phyloP scores from a whole-genome alignment of 2,797 vertebrate species.

The Arctocebus calabarensis region DNA sequence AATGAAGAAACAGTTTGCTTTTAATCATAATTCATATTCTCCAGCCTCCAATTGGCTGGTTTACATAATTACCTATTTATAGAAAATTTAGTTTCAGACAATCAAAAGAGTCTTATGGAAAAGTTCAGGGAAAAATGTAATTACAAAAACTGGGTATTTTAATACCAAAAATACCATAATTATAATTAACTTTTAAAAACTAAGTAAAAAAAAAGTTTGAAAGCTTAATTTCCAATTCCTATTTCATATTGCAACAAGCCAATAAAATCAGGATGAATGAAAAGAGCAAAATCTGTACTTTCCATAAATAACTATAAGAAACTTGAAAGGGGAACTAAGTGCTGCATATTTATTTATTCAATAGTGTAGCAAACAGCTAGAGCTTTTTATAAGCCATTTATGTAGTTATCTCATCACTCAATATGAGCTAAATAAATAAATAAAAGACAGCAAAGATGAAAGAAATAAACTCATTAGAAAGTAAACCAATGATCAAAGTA shows the following conservation, averaged over 20 bases:
- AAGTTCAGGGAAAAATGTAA: not conserved
- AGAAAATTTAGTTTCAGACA: slow-evolving; percentile 37
- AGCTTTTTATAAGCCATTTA: not conserved
- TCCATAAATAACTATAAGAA: slow-evolving; percentile 22
- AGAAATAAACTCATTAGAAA: slow-evolving; percentile 53
- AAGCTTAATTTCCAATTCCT: slow-evolving; percentile 48
- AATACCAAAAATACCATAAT: slow-evolving; percentile 8
- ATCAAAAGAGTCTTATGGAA: not conserved
- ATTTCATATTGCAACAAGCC: not conserved
- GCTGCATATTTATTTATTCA: slow-evolving; percentile 59
- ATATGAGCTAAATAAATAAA: slow-evolving; percentile 66
- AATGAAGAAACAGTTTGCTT: slow-evolving; percentile 38
- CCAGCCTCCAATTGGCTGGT: not conserved
- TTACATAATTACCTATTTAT: slow-evolving; percentile 30
- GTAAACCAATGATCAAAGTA: slow-evolving; percentile 46
- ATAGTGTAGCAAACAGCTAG: slow-evolving; percentile 29
- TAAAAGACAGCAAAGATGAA: slow-evolving; percentile 40
- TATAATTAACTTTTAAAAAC: not conserved
- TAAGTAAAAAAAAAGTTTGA: not conserved
- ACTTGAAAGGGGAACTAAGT: slow-evolving; percentile 42
- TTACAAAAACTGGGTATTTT: slow-evolving; percentile 31
- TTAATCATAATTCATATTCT: slow-evolving; percentile 42
- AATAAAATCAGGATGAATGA: slow-evolving; percentile 45
- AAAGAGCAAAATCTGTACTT: slow-evolving; percentile 41
- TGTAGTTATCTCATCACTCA: slow-evolving; percentile 53